phyloP scores from a whole-genome alignment of 2,888 invertebrate genomes.

The Hoplodrina ambigua region DNA sequence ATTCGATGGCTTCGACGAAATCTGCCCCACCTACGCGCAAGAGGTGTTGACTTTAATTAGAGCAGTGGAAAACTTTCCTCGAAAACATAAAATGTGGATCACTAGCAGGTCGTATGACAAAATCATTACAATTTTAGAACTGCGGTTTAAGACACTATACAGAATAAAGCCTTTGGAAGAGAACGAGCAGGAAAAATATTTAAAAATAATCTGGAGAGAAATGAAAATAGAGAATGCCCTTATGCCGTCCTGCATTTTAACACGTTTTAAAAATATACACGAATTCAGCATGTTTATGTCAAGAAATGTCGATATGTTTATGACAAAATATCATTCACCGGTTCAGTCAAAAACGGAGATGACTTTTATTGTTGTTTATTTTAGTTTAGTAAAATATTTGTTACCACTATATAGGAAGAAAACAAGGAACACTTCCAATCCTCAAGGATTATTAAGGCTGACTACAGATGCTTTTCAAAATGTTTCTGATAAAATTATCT shows the following conservation, averaged over 20 bases:
- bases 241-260: no score
- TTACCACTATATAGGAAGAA: no score
- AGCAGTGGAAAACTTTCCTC: no score
- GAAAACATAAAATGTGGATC: constrained; percentile 36
- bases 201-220: background rate
- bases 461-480: background rate
- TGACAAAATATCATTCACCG: no score
- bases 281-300: no score
- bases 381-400: constrained; percentile 1
- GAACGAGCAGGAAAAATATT: accelerated
- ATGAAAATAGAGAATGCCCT: no score
- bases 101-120: constrained; percentile 46
- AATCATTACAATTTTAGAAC: background rate
- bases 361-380: background rate
- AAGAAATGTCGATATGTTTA: no score
- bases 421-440: no score
- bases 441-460: background rate
- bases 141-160: background rate
- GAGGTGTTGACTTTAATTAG: no score
- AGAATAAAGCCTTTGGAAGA: background rate
- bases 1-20: constrained; percentile 63
- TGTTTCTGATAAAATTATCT: background rate
- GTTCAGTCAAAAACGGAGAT: background rate
- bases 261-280: no score
- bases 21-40: constrained; percentile 28